phyloP scores from a whole-genome alignment of 2,113 vertebrate genomes.

The Platichthys flesus region DNA sequence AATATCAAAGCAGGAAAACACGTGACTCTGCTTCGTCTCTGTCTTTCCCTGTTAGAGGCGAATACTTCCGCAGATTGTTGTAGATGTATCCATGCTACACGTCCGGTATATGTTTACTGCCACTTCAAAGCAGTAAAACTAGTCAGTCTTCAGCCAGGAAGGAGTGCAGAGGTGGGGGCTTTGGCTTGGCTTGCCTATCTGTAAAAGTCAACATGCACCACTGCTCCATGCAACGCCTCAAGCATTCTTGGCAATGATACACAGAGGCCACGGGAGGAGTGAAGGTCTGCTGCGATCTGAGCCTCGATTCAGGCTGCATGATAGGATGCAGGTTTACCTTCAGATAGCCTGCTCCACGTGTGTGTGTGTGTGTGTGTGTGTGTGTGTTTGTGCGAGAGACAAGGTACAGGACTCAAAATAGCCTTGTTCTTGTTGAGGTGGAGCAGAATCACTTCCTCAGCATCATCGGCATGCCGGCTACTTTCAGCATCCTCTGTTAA shows the following conservation, averaged over 20 bases:
- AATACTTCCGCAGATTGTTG: background rate
- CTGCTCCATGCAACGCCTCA: slow-evolving; percentile 36
- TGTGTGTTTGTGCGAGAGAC: slow-evolving; percentile 1
- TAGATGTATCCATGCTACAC: background rate
- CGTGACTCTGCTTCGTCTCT: background rate
- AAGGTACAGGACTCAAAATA: slow-evolving; percentile 42
- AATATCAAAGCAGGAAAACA: background rate
- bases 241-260: slow-evolving; percentile 57
- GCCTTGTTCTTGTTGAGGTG: slow-evolving; percentile 46
- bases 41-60: background rate
- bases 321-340: slow-evolving; percentile 49
- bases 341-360: slow-evolving; percentile 23
- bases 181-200: background rate
- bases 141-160: background rate
- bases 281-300: slow-evolving; percentile 35
- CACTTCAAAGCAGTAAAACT: background rate
- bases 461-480: slow-evolving; percentile 40
- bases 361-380: background rate
- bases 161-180: background rate
- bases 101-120: background rate
- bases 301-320: slow-evolving; percentile 37
- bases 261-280: slow-evolving; percentile 51
- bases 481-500: background rate
- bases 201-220: background rate
- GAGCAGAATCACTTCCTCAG: slow-evolving; percentile 46